A percentile compares a stretch with the other conserved stretches of the same genome.
Conservation (phyloP, 2,797 vertebrate genomes). For the Cheirogaleus major region DNA sequence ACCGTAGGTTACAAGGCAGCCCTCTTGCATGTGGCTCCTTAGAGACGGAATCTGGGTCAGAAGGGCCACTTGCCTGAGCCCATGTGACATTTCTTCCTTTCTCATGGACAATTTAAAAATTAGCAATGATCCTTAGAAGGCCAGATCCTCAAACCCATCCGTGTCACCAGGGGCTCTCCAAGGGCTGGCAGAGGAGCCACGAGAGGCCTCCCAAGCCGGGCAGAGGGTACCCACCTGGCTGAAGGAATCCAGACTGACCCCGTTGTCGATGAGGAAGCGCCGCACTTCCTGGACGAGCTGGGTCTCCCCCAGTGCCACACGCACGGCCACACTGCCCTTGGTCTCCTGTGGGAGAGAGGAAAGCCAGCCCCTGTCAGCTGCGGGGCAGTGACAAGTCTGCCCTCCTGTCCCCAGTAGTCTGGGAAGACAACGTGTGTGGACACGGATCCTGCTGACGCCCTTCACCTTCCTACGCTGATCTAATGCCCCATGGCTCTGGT, state of each 20-base stretch:
- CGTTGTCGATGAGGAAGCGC: slow-evolving; percentile 92
- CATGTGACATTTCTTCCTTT: background rate
- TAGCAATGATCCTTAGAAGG: fast-evolving
- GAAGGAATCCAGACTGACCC: slow-evolving; percentile 95
- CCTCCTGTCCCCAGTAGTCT: fast-evolving
- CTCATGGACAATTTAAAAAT: background rate
- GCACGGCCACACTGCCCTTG: slow-evolving; percentile 94
- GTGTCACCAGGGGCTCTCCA: fast-evolving
- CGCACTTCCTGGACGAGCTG: slow-evolving; percentile 97
- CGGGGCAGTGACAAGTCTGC: background rate
- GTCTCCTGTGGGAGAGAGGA: slow-evolving; percentile 88
- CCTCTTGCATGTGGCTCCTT: background rate
- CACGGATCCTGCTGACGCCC: fast-evolving
- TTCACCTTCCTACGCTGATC: fast-evolving
- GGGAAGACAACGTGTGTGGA: background rate
- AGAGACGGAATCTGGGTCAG: background rate
- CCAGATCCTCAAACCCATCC: fast-evolving
- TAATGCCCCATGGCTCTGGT: background rate
- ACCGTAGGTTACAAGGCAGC: background rate
- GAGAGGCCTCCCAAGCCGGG: fast-evolving
- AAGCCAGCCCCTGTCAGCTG: fast-evolving
- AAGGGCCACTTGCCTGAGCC: background rate
- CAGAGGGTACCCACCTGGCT: slow-evolving; percentile 90
- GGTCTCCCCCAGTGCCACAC: slow-evolving; percentile 96
- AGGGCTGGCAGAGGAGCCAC: fast-evolving